A percentile compares a stretch with the other conserved stretches of the same genome.
phyloP scores from a whole-genome alignment of 2,888 invertebrate genomes.

The Adineta ricciae region DNA sequence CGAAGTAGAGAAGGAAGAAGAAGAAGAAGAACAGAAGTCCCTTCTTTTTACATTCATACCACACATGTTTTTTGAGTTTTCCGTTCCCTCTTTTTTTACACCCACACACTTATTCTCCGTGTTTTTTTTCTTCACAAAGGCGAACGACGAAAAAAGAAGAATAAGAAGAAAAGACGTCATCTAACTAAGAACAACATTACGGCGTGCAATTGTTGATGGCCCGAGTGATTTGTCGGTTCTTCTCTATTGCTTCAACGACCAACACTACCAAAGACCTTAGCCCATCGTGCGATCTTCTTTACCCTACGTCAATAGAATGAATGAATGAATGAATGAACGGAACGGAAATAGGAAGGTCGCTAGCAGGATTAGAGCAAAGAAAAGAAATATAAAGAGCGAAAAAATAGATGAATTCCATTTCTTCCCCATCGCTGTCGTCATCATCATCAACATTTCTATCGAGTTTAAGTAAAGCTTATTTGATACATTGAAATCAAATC shows the following conservation, averaged over 20 bases:
- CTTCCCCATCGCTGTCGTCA: neutral
- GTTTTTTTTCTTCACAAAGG: neutral
- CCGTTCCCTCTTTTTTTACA: neutral
- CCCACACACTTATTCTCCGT: neutral
- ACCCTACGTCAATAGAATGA: neutral
- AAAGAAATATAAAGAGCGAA: neutral
- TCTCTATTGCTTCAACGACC: neutral
- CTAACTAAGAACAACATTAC: neutral
- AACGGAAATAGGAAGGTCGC: constrained; percentile 1
- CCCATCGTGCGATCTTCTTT: neutral
- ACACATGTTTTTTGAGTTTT: constrained; percentile 15
- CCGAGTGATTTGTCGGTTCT: neutral
- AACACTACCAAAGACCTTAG: neutral
- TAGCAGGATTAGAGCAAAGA: neutral
- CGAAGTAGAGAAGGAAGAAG: neutral
- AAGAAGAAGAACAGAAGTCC: neutral
- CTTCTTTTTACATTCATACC: neutral
- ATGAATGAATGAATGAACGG: neutral
- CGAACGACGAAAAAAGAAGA: neutral
- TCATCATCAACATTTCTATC: neutral
- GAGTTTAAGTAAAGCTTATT: neutral
- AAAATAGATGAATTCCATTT: neutral
- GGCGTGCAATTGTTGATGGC: neutral
- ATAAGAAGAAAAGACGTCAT: neutral
- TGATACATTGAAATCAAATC: neutral